Evolutionary conservation across 2,113 vertebrate species (phyloP), one percentile per base, ranked within the genome.

Genomic region (Vireo altiloquus): DNA sequence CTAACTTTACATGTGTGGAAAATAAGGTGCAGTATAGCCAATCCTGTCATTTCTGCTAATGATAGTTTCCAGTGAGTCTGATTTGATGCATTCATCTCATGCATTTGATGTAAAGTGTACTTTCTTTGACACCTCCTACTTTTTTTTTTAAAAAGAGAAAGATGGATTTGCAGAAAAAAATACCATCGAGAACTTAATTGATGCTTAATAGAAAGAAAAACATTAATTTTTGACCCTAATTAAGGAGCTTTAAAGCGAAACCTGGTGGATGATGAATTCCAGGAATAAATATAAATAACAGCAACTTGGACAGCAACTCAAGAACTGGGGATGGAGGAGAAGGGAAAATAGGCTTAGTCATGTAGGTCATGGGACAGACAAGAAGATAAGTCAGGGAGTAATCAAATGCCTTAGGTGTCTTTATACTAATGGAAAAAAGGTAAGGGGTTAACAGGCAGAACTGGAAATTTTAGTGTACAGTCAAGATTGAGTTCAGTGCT

Each of bases 381-480:
- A 53, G 49, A 65, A 83, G 86, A 37, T 76, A 83, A 89, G 63
- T 31, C 28, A 82, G 28, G 20, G 71, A 68, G 61, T 91, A 61
- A 88, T 90, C 82, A 93, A 69, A 80, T 88, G 85, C 71, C 25
- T 57, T 57, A 42, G 54, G 39, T 88, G 54, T 72, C 82, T 90
- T 79, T 56, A 28, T 68, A 60, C 49, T 92, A 53, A 69, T 88
- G 59, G 53, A 56, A 86, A 88, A 83, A 96, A 92, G 33, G 40
- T 57, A 39, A 76, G 59, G 69, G 10, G 15, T 69, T 52, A 95
- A 94, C 92, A 90, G 72, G 90, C 71, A 90, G 79, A 96, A 96
- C 95, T 92, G 90, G 95, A 97, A 97, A 93, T 93, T 61, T 63
- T 88, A 82, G 59, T 88, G 53, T 66, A 39, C n/a, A 70, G 66